Evolutionary conservation across 2,113 vertebrate genomes (phyloP).

Genomic region (Passer domesticus): DNA sequence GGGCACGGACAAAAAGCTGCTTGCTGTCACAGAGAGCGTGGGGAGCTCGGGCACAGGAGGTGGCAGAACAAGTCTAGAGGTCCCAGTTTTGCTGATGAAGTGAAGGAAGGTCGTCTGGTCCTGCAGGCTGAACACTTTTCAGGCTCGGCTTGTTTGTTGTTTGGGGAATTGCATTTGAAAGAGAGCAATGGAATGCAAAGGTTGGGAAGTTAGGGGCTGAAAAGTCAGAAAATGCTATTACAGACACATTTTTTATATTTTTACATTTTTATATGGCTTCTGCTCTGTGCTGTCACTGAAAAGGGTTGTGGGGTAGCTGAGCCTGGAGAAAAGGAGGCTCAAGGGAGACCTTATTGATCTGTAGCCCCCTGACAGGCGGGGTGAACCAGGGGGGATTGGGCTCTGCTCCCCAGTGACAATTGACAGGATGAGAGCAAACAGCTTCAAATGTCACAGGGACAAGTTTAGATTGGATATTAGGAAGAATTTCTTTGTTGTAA

Average conservation of each 20-base stretch:
- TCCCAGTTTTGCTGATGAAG: neutral
- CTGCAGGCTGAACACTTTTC: neutral
- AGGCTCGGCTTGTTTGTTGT: neutral
- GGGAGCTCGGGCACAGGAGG: neutral
- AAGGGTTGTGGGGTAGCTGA: neutral
- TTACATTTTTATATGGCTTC: neutral
- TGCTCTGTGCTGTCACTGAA: neutral
- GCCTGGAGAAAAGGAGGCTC: neutral
- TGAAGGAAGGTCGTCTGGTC: neutral
- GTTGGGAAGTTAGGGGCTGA: neutral
- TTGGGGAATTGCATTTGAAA: neutral
- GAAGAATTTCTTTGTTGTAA: neutral
- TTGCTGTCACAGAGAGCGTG: fast-evolving
- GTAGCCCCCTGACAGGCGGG: neutral
- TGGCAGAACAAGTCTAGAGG: neutral
- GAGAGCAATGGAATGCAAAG: neutral
- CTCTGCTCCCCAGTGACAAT: neutral
- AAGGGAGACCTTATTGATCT: neutral
- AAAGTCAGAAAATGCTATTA: neutral
- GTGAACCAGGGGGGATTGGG: fast-evolving
- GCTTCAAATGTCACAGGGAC: neutral
- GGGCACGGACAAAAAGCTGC: neutral
- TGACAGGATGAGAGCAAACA: neutral
- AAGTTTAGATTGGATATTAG: too few species aligned
- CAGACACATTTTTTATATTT: neutral